Base-by-base conservation (phyloP, 2,888 invertebrate genomes). In the Erebia epiphron region DNA sequence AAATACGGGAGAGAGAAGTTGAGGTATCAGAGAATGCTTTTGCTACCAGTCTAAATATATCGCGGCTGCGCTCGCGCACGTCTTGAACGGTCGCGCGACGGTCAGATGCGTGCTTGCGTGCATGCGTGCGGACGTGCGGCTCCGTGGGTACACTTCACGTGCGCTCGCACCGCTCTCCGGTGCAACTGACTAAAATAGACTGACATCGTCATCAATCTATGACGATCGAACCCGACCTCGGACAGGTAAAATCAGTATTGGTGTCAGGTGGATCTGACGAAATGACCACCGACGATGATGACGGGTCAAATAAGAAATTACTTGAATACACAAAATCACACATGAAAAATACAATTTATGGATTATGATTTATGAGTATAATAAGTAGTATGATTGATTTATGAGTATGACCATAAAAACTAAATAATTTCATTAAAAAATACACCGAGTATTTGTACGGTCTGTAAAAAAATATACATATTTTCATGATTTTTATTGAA, bases 1-100 rank as follows among this genome's bases (percentile, higher is more conserved):
- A 93, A 93, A 90, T 89, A 89, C 88, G 89, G 87, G 91, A 89
- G 85, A 89, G 87, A 87, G 88, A 90, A 88, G 89, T 90, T 86
- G 86, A 87, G 86, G 87, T 91, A 90, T 89, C 84, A 85, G 85
- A 89, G 90, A 91, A 92, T 90, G 90, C 87, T 91, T 91, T 90
- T 86, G 91, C 85, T 88, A 82, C 81, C 79, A 76, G 83, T 84
- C 92, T 92, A 92, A 91, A 90, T 89, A 89, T 91, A 92, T 79
- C 87, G 74, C 78, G 77, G 79, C 67, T 60, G 67, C 67, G 57
- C 67, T 26, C 58, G 77, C 76, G 78, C 77, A 75, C 76, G 71
- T 75, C 79, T 68, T 80, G 75, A 75, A 71, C 74, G 73, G 65
- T 68, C 69, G 60, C 69, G 75, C 72, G 71, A 65, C 76, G 2